Base-by-base conservation (phyloP, 2,113 vertebrate species). In the Neodontobutis hainanensis region DNA sequence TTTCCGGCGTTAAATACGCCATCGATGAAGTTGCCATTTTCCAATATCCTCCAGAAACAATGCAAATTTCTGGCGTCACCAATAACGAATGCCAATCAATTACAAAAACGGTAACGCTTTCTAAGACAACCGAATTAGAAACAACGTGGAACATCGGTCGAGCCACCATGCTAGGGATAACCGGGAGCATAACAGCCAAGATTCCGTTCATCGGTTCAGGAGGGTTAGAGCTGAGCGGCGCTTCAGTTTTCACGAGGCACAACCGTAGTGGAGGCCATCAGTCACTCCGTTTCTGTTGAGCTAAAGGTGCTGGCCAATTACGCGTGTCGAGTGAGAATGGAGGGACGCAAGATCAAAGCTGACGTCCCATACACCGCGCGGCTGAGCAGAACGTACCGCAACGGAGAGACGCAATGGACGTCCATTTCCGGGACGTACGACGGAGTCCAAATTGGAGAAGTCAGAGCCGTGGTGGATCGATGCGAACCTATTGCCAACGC, bases 131-230 rank as follows among this genome's bases (percentile, higher is more conserved):
- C 0, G 88, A 90, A 43, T 73, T 85, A 40, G 90, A 91, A 76
- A 92, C 70, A 34, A 89, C 87, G 4, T 93, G 92, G 92, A 89
- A 85, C 81, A 90, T 92, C n/a, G 90, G 90, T 50, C 64, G 91
- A 1, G 32, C 83, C 73, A 89, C 91, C 19, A 91, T 90, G 87
- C 62, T 89, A 27, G 89, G 90, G 5, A 68, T 92, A 58, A 68
- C 72, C 0, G 85, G 83, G 43, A 87, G 87, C 70, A 91, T 93
- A 82, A 89, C 86, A 0, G 89, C 88, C 0, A 79, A 90, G 2
- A 93, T 93, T 68, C 92, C 92, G 8, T 9, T 92, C 46, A 76
- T 92, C 0, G 85, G 90, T 44, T 86, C 85, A 0, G 87, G 57
- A 0, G 88, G 89, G 6, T 83, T 92, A 1, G 89, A 88, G 66